A percentile compares a stretch with the other conserved stretches of the same genome.
Conservation (phyloP, 2,888 invertebrate species). For the Temnothorax rugatulus region DNA sequence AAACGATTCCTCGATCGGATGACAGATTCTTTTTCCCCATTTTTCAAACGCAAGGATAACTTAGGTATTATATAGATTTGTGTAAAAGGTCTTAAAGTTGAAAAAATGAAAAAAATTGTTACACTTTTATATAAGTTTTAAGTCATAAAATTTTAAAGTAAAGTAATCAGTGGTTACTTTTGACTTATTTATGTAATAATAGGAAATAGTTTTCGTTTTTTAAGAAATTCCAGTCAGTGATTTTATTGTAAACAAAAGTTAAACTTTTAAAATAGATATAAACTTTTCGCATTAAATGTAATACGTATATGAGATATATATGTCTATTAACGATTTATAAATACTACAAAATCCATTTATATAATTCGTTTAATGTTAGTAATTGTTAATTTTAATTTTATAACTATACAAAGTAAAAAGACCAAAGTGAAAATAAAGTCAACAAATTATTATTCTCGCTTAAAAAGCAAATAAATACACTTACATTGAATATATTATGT, state of each 20-base stretch:
- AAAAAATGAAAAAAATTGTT: not conserved
- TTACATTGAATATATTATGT: not conserved
- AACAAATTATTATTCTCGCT: not conserved
- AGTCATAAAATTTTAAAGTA: not conserved
- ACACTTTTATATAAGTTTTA: not conserved
- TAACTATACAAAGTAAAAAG: not conserved
- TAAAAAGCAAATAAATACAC: not conserved
- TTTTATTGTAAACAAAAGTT: conserved; percentile 4
- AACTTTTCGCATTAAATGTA: not conserved
- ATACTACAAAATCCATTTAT: not conserved
- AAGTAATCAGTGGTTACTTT: not conserved
- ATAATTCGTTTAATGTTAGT: conserved; percentile 13
- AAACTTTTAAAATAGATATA: not conserved
- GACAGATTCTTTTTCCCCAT: not conserved
- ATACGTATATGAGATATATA: not conserved
- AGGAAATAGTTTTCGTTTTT: not conserved
- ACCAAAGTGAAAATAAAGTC: conserved; percentile 2
- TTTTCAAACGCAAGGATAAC: not conserved
- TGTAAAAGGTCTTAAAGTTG: not conserved
- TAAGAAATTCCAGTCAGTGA: not conserved
- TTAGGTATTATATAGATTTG: not conserved
- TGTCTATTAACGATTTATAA: not conserved
- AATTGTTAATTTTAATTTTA: not conserved
- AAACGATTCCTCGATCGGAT: conserved; percentile 77
- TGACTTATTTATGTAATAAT: not conserved